Evolutionary conservation across 2,113 vertebrate species (phyloP).

Genomic region (Cepphus grylle): DNA sequence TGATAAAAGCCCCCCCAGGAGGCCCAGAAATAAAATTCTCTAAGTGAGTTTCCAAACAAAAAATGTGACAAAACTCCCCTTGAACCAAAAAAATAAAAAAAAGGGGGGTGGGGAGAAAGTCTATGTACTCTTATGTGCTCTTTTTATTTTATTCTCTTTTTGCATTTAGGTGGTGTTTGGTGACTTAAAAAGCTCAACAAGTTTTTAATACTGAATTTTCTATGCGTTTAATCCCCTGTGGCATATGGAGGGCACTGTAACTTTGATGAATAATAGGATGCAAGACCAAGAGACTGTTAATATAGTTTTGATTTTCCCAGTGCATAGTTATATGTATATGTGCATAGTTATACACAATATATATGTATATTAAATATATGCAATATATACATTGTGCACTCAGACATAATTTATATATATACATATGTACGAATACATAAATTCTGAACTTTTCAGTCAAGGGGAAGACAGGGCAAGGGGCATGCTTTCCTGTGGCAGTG

Average conservation of each 20-base stretch:
- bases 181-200: neutral
- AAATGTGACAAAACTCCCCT: neutral
- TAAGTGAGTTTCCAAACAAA: neutral
- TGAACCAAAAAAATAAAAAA: neutral
- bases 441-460: neutral
- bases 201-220: neutral
- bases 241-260: neutral
- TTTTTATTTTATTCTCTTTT: neutral
- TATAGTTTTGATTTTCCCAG: neutral
- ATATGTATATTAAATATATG: neutral
- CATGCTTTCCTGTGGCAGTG: neutral
- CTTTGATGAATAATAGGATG: neutral
- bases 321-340: neutral
- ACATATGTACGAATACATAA: neutral
- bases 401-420: neutral
- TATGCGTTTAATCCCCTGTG: neutral
- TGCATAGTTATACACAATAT: neutral
- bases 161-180: neutral
- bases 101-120: neutral
- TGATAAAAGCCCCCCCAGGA: neutral
- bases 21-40: neutral
- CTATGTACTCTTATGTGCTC: neutral
- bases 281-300: neutral
- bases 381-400: accelerated
- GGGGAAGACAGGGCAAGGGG: neutral